phyloP scores from a whole-genome alignment of 2,888 invertebrate species.

The Lasioglossum marginatum region DNA sequence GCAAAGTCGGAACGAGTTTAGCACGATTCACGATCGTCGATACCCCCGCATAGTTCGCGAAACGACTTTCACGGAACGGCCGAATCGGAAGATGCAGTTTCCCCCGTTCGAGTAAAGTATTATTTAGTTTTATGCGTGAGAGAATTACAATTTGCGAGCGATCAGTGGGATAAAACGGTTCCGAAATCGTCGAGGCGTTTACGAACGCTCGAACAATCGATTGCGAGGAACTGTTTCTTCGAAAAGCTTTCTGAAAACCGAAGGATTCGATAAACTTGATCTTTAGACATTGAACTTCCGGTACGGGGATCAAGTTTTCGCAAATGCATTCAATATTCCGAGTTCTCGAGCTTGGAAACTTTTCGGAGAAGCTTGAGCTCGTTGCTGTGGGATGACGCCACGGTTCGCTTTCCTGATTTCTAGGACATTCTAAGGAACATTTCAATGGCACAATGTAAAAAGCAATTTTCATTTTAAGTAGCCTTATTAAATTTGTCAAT shows the following conservation, averaged over 20 bases:
- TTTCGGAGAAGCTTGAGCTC: neutral
- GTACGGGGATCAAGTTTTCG: neutral
- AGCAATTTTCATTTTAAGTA: neutral
- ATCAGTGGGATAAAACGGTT: neutral
- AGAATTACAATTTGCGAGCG: slow-evolving; percentile 20
- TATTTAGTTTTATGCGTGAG: slow-evolving; percentile 48
- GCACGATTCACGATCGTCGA: neutral
- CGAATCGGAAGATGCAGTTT: slow-evolving; percentile 16
- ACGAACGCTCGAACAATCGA: neutral
- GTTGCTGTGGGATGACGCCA: neutral
- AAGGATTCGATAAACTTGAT: neutral
- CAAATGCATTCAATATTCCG: neutral
- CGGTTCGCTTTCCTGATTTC: neutral
- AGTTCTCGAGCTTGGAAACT: neutral
- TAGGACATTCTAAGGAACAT: neutral
- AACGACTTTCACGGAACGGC: slow-evolving; percentile 29
- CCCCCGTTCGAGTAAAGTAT: neutral
- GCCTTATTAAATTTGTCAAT: neutral
- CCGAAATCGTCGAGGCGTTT: neutral
- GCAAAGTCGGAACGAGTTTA: neutral
- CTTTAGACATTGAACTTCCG: neutral
- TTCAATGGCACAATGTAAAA: neutral
- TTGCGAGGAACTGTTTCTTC: neutral
- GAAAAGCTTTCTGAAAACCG: neutral
- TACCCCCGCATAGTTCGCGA: slow-evolving; percentile 22